These are phyloP conservation scores for Cyaniris semiargus DNA, from an alignment of 2,888 invertebrate genomes.

Conservation along the genomic window DNA sequence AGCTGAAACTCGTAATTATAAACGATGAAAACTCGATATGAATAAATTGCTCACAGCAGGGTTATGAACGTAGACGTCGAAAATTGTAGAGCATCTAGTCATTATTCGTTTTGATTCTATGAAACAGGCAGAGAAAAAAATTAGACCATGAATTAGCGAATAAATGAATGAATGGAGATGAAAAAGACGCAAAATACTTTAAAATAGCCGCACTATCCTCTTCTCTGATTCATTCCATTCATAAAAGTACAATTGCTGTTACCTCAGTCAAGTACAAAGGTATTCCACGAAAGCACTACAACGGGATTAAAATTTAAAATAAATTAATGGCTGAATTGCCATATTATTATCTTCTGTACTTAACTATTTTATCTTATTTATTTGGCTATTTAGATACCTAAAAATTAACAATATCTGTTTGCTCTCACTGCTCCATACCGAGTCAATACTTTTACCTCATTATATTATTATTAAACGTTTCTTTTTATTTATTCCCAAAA, in stretches of 20 bases:
- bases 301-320: neutral
- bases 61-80: neutral
- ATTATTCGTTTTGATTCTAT: neutral
- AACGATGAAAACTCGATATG: neutral
- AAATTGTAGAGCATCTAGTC: neutral
- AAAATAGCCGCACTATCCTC: slow-evolving; percentile 11
- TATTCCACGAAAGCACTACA: slow-evolving; percentile 1
- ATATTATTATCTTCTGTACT: neutral
- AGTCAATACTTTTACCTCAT: no score
- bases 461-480: no score
- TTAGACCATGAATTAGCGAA: neutral
- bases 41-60: neutral
- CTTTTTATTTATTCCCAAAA: no score
- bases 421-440: no score
- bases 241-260: slow-evolving; percentile 6
- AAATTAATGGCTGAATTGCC: slow-evolving; percentile 1
- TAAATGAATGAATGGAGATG: slow-evolving; percentile 11
- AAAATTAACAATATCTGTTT: no score
- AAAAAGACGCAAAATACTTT: slow-evolving; percentile 13
- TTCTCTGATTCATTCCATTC: neutral
- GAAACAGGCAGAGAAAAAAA: neutral
- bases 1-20: neutral
- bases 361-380: neutral
- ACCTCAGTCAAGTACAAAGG: neutral
- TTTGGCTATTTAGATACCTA: neutral